phyloP scores from a whole-genome alignment of 2,888 invertebrate species.

The Nomada ferruginata region DNA sequence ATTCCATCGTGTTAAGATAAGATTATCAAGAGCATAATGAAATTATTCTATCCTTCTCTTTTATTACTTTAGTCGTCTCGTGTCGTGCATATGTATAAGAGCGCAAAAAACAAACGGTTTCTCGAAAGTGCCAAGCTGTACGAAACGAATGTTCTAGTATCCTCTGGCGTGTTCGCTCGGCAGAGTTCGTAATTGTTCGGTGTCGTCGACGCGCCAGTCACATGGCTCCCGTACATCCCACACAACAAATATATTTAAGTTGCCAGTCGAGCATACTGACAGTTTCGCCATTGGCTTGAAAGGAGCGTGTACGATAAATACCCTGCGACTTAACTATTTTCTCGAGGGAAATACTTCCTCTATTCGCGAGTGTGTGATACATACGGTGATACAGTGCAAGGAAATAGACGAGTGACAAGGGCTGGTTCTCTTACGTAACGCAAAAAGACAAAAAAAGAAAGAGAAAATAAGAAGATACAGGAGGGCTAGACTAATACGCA shows the following conservation, averaged over 20 bases:
- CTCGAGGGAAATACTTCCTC: neutral
- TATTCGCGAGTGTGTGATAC: slow-evolving; percentile 25
- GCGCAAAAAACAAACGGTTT: slow-evolving; percentile 6
- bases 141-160: slow-evolving; percentile 68
- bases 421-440: slow-evolving; percentile 27
- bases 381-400: slow-evolving; percentile 7
- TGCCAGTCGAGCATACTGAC: slow-evolving; percentile 60
- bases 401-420: slow-evolving; percentile 29
- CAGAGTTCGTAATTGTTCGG: slow-evolving; percentile 33
- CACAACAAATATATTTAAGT: slow-evolving; percentile 72
- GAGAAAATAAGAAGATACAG: slow-evolving; percentile 15
- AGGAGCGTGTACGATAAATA: neutral
- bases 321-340: slow-evolving; percentile 13
- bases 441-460: neutral
- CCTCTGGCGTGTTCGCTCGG: slow-evolving; percentile 59
- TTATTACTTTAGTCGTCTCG: no score
- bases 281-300: slow-evolving; percentile 63
- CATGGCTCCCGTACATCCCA: slow-evolving; percentile 61
- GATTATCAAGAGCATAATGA: neutral
- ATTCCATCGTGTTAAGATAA: neutral
- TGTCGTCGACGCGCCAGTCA: slow-evolving; percentile 47
- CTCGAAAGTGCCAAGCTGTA: slow-evolving; percentile 18
- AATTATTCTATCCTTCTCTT: neutral
- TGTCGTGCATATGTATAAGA: neutral
- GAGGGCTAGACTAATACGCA: slow-evolving; percentile 14